Conservation (phyloP, 2,113 vertebrate species). For the Prionailurus bengalensis region DNA sequence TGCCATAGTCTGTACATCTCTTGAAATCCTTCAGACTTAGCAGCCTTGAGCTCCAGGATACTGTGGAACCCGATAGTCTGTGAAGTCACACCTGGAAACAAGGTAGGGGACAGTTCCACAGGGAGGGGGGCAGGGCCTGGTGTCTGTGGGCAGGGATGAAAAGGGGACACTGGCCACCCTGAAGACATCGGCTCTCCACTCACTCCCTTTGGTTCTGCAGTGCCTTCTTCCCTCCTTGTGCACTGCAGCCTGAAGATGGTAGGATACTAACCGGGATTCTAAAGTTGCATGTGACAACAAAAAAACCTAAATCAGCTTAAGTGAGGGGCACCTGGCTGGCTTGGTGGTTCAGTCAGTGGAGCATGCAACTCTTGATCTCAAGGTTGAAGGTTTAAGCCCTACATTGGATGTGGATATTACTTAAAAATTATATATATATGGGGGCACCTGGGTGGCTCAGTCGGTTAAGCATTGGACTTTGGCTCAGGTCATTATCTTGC, state of each 20-base stretch:
- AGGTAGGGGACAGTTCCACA: background rate
- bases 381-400: background rate
- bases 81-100: conserved; percentile 61
- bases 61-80: background rate
- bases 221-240: background rate
- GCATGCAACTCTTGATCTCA: background rate
- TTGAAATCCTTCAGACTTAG: background rate
- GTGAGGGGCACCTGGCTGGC: background rate
- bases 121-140: background rate
- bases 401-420: background rate
- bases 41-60: background rate
- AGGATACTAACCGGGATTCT: background rate
- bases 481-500: no score
- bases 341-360: background rate
- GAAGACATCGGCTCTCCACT: background rate
- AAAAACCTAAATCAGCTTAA: background rate
- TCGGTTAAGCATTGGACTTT: no score
- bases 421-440: background rate
- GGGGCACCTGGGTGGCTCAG: no score
- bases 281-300: background rate
- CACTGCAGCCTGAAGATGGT: background rate
- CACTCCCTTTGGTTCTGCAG: background rate
- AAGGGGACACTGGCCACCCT: background rate
- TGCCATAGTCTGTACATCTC: background rate
- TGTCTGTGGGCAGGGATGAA: background rate